These are phyloP conservation scores for Chrysomela aeneicollis DNA, from an alignment of 2,888 invertebrate species.

Conservation along the genomic window DNA sequence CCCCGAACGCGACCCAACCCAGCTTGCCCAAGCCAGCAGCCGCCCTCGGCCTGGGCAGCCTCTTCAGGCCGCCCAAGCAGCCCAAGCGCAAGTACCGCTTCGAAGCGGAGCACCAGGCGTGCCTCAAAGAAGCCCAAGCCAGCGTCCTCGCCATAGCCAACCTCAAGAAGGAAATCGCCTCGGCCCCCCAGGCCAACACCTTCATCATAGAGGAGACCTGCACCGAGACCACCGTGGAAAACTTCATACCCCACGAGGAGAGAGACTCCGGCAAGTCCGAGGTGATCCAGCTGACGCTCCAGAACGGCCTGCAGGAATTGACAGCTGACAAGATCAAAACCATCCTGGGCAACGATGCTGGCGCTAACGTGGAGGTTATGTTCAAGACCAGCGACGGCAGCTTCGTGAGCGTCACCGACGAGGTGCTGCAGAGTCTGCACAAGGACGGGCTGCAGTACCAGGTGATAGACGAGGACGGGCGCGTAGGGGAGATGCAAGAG, in stretches of 20 bases:
- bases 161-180: conserved; percentile 60
- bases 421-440: conserved; percentile 63
- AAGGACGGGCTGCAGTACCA: conserved; percentile 45
- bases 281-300: conserved; percentile 40
- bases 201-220: conserved; percentile 60
- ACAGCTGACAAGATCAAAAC: conserved; percentile 56
- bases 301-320: conserved; percentile 38
- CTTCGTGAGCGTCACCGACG: conserved; percentile 71
- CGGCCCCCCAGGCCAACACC: conserved; percentile 53
- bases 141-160: conserved; percentile 61
- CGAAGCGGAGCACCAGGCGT: conserved; percentile 58
- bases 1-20: conserved; percentile 41
- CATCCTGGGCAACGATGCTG: conserved; percentile 57
- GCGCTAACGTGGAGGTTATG: conserved; percentile 65
- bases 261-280: conserved; percentile 34
- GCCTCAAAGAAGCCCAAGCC: conserved; percentile 60
- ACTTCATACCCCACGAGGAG: conserved; percentile 55
- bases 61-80: conserved; percentile 47
- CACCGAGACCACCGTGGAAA: conserved; percentile 59
- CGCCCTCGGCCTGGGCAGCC: conserved; percentile 44
- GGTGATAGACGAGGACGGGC: conserved; percentile 57
- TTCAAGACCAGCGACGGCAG: conserved; percentile 72
- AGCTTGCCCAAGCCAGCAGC: conserved; percentile 42
- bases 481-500: conserved; percentile 56
- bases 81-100: conserved; percentile 53